Conservation (phyloP, 2,797 vertebrate genomes). For the Vultur gryphus region DNA sequence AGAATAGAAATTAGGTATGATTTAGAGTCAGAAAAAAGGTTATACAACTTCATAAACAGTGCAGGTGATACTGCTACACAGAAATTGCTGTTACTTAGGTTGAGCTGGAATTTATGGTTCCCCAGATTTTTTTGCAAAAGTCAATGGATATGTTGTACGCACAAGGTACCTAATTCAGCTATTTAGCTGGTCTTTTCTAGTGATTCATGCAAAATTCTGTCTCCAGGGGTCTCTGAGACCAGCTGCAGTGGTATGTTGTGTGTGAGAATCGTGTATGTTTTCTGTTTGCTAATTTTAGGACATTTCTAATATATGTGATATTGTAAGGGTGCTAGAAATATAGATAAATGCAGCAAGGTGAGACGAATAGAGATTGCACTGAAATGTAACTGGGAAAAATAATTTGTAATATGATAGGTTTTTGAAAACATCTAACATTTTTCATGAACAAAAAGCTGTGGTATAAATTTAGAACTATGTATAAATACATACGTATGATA, state of each 20-base stretch:
- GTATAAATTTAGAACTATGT: not conserved
- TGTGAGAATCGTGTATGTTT: rapidly evolving
- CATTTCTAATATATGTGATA: not conserved
- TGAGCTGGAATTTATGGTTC: not conserved
- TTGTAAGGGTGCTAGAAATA: not conserved
- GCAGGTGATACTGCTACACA: not conserved
- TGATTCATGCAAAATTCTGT: not conserved
- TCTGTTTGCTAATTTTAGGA: not conserved
- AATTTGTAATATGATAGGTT: not conserved
- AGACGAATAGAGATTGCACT: not conserved
- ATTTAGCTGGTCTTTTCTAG: not conserved
- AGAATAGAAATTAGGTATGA: not conserved
- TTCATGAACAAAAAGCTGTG: not conserved
- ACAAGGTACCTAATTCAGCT: not conserved
- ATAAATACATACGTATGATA: rapidly evolving
- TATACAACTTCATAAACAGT: not conserved
- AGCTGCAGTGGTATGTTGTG: not conserved
- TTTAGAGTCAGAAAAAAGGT: not conserved
- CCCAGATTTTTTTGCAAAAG: not conserved
- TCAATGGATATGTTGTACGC: not conserved
- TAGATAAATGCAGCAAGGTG: not conserved
- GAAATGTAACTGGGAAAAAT: not conserved
- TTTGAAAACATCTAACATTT: not conserved
- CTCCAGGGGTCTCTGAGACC: not conserved
- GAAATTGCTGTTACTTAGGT: not conserved